Evolutionary conservation across 2,888 invertebrate species (phyloP).

Genomic region (Drosophila anomelani): DNA sequence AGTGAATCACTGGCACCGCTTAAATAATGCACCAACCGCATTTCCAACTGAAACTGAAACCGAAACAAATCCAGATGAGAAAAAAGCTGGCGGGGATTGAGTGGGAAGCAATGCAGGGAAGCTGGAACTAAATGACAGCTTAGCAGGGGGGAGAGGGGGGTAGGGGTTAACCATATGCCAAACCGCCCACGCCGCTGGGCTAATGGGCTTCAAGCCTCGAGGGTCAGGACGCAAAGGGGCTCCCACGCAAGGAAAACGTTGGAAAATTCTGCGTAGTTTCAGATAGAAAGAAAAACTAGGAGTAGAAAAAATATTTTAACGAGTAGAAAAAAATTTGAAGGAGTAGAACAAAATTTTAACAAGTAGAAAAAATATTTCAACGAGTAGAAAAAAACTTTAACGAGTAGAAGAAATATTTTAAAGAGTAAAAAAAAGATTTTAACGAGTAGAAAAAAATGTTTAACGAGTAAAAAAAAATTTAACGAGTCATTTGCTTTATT

Average conservation of each 20-base stretch:
- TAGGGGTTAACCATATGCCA: conserved; percentile 4
- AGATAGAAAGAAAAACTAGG: too few species aligned
- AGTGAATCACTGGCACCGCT: conserved; percentile 60
- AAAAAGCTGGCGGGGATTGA: conserved; percentile 7
- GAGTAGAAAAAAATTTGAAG: too few species aligned
- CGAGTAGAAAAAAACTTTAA: too few species aligned
- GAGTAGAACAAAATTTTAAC: too few species aligned
- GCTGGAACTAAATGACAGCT: conserved; percentile 4
- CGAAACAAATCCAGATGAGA: conserved; percentile 28
- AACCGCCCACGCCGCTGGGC: conserved; percentile 26
- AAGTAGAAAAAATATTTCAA: too few species aligned
- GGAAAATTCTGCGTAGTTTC: too few species aligned
- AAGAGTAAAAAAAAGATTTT: too few species aligned
- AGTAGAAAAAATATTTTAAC: too few species aligned
- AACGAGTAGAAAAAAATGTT: too few species aligned
- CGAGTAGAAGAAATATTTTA: too few species aligned
- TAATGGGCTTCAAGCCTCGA: conserved; percentile 52
- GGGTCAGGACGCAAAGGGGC: neutral
- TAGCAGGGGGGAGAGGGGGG: conserved; percentile 11
- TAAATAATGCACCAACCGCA: conserved; percentile 56
- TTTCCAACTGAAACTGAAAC: conserved; percentile 10
- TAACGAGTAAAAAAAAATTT: too few species aligned
- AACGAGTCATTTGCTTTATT: too few species aligned
- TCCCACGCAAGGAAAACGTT: conserved; percentile 8
- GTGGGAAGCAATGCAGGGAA: conserved; percentile 5